Base-by-base conservation (phyloP, 2,888 invertebrate genomes). In the Muscina levida region DNA sequence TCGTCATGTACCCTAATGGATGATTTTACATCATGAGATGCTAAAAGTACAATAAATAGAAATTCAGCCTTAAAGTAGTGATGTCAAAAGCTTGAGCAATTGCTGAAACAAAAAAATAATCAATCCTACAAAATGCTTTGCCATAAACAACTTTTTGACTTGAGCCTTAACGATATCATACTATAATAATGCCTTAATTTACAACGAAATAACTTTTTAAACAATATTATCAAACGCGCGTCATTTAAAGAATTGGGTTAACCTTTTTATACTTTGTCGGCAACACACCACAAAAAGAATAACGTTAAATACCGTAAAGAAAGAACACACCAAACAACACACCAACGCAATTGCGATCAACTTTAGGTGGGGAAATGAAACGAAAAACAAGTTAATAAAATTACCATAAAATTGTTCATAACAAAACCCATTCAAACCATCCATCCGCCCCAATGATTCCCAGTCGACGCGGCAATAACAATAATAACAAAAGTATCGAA, bases 371-470 rank as follows among this genome's bases (percentile, higher is more conserved):
- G 72, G 77, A 77, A 81, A 77, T 81, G 81, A 74, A 68, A 72
- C 65, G 68, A 81, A 77, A 77, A 81, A 77, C 77, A 81, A 81
- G 81, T 81, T 81, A 77, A 81, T 81, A 81, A 81, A 77, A 81
- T 81, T 74, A 77, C 77, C 72, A 81, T 81, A 77, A 81, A 81
- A 81, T 75, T 81, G 72, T 74, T 75, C 62, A 72, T 68, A 81
- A 81, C 62, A 72, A 72, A 81, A 68, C 42, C 37, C 10, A 44
- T n/a, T n/a, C 13, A 31, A 31, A 8, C 44, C 44, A 44, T n/a
- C 44, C 44, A 51, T 19, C 31, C 31, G 3, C 31, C 31, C n/a
- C 5, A 44, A 4, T 44, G 44, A 44, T 2, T 44, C 44, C 44
- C 5, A 8, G n/a, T 44, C n/a, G n/a, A n/a, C n/a, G 44, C 44